A percentile compares a stretch with the other conserved stretches of the same genome.
These are phyloP conservation scores for Lepidocyrtoides sp. DNA, from an alignment of 2,888 invertebrate species.

Conservation along the genomic window DNA sequence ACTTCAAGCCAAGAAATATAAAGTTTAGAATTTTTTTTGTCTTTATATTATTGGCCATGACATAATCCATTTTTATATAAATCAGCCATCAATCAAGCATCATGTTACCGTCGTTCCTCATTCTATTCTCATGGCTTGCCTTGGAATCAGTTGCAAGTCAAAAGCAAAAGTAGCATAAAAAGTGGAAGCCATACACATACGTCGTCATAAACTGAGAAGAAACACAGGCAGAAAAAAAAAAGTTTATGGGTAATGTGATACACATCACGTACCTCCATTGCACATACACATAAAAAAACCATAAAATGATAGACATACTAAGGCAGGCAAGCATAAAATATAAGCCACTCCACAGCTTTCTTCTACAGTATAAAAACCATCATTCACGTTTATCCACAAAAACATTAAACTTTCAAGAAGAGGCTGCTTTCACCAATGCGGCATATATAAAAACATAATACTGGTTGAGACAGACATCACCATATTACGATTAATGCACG, in stretches of 20 bases:
- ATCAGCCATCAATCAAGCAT: conserved; percentile 51
- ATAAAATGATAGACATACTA: background rate
- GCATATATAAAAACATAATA: background rate
- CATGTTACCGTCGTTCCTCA: conserved; percentile 3
- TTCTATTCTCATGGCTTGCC: background rate
- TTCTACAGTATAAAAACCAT: background rate
- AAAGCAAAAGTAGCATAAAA: background rate
- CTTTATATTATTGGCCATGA: conserved; percentile 16
- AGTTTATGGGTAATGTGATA: background rate
- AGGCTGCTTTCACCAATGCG: conserved; percentile 67
- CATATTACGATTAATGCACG: background rate
- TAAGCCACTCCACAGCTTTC: background rate
- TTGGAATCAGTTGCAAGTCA: background rate
- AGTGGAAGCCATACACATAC: background rate
- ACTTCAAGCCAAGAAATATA: background rate
- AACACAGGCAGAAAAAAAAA: background rate
- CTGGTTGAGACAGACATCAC: conserved; percentile 25
- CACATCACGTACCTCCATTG: background rate
- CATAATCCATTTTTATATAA: conserved; percentile 16
- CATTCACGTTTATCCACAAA: conserved; percentile 33
- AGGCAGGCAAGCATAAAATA: background rate
- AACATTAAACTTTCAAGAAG: conserved; percentile 15
- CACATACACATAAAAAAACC: background rate
- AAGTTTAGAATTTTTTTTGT: background rate
- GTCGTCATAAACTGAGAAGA: background rate